Evolutionary conservation across 2,797 vertebrate genomes (phyloP).

Genomic region (Pangasius krempfi): DNA sequence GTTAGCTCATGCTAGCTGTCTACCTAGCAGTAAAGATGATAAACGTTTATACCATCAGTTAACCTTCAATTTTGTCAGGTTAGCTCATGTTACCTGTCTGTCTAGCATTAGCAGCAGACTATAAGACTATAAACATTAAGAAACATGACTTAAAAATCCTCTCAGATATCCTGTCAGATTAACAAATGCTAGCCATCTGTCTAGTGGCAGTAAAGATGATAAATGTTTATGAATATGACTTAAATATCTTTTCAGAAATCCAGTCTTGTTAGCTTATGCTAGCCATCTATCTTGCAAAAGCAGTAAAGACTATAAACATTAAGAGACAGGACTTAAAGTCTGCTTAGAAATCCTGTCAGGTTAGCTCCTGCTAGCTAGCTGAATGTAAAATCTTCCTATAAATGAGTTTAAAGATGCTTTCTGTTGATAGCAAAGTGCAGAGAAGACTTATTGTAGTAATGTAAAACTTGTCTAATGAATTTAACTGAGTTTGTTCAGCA

Average conservation of each 20-base stretch:
- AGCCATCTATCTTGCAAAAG: neutral
- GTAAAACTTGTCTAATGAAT: neutral
- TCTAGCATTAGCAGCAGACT: neutral
- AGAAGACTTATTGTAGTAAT: neutral
- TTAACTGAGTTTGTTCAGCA: neutral
- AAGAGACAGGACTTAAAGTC: neutral
- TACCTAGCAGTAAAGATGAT: neutral
- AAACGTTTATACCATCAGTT: neutral
- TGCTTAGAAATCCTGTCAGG: neutral
- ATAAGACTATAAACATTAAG: neutral
- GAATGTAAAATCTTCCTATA: neutral
- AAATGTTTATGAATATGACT: neutral
- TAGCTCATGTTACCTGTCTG: neutral
- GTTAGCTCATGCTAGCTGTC: neutral
- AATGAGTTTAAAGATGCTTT: neutral
- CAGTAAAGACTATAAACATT: too few species aligned
- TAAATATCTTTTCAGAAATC: neutral
- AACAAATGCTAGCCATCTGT: neutral
- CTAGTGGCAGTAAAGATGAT: neutral
- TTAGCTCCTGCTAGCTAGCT: neutral
- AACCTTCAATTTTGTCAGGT: neutral
- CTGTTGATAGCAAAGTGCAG: neutral
- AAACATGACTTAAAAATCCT: neutral
- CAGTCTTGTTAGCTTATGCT: neutral
- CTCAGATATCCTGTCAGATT: neutral